Evolutionary conservation across 1,140 invertebrate genomes (phyloP), one percentile per base, ranked within the genome.

Genomic region (Sinella curviseta): DNA sequence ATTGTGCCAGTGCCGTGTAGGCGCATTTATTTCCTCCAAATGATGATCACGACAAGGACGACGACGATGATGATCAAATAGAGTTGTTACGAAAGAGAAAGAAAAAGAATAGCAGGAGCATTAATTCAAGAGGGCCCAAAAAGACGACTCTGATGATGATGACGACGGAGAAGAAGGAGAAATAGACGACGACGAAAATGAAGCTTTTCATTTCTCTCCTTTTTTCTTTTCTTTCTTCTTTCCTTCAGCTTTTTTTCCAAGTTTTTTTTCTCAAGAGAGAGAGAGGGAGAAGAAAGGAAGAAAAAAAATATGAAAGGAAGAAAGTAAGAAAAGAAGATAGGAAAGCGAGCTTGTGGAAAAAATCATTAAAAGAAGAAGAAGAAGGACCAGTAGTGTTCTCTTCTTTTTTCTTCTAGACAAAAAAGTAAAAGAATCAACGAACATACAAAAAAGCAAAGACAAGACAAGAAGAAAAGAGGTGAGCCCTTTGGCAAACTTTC

Each of bases 401-500:
- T 17, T 4, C 24, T 12, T 60, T 24, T 17, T 3, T 17, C 24
- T 24, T 14, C n/a, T 4, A 24, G 24, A 48, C 4, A 17, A 3
- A 60, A 60, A 60, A 26, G 55, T 17, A 26, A 60, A 60, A 60
- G 55, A 60, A 60, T 60, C 55, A 60, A 26, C 55, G 8, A 14
- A n/a, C 24, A 3, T 14, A 8, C 14, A 14, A 26, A 60, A 60
- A 60, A 60, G 24, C 12, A 24, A 14, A 60, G 24, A 24, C 12
- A 60, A 14, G 14, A 8, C 12, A 24, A 60, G 31, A 33, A 33
- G 8, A 33, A 70, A 65, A 26, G 57, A 65, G 57, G 65, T 70
- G 65, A 70, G 31, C 31, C 65, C 65, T 70, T 70, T 70, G 65
- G 65, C 65, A 70, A 70, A 70, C 65, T 70, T 70, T 70, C 65